Conservation (phyloP, 2,113 vertebrate genomes). For the Gadus macrocephalus region DNA sequence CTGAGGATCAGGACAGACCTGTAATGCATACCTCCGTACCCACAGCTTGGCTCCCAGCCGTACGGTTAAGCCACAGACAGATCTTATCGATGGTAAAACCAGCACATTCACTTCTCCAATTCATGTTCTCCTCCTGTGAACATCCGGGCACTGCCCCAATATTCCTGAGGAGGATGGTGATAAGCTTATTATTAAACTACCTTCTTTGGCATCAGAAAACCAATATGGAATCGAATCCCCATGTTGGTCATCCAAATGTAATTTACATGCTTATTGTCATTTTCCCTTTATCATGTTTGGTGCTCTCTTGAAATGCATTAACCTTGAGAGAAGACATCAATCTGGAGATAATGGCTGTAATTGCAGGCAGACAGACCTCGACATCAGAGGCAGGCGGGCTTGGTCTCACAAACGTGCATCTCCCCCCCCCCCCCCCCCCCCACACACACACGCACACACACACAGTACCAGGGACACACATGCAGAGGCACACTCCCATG, state of each 20-base stretch:
- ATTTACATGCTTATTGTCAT: constrained; percentile 59
- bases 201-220: too few relatives aligned
- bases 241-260: constrained; percentile 28
- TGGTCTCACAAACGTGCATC: constrained; percentile 34
- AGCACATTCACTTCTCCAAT: too few relatives aligned
- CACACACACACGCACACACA: constrained; percentile 23
- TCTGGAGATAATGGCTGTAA: constrained; percentile 63
- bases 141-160: too few relatives aligned
- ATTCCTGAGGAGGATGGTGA: too few relatives aligned
- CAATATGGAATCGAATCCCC: constrained; percentile 44
- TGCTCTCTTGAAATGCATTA: constrained; percentile 56
- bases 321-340: constrained; percentile 59
- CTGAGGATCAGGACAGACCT: too few relatives aligned
- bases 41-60: too few relatives aligned
- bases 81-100: too few relatives aligned
- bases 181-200: too few relatives aligned
- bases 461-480: constrained; percentile 3
- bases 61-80: constrained; percentile 25
- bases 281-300: constrained; percentile 48
- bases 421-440: too few relatives aligned
- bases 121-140: too few relatives aligned
- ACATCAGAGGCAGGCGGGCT: constrained; percentile 41
- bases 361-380: constrained; percentile 44
- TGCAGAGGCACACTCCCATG: constrained; percentile 38
- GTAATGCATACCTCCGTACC: too few relatives aligned